These are phyloP conservation scores for Coptotermes formosanus DNA, from an alignment of 1,140 invertebrate species.

Conservation along the genomic window DNA sequence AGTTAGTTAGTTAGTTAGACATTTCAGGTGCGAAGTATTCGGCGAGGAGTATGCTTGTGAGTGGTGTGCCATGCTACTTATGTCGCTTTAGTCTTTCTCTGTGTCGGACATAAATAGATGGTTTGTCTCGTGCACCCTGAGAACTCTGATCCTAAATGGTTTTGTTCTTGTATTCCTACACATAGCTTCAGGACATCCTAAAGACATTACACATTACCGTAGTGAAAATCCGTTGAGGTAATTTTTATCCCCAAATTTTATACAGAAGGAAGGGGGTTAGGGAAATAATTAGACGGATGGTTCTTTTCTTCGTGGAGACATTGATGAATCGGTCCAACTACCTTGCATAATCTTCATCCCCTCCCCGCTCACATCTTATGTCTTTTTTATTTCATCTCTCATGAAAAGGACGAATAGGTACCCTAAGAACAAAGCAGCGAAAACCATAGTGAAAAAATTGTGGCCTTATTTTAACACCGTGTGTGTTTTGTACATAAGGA, in stretches of 20 bases:
- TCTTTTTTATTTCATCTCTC: slow-evolving; percentile 4
- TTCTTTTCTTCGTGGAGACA: neutral
- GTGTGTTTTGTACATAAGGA: neutral
- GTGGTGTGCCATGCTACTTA: neutral
- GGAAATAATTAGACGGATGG: slow-evolving; percentile 13
- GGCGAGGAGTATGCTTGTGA: too few relatives aligned
- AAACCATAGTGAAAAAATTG: neutral
- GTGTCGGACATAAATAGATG: neutral
- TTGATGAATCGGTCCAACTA: slow-evolving; percentile 15
- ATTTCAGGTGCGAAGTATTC: too few relatives aligned
- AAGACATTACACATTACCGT: slow-evolving; percentile 12
- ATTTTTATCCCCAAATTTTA: slow-evolving; percentile 13
- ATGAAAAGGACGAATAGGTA: neutral
- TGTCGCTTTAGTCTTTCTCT: neutral
- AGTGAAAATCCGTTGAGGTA: slow-evolving; percentile 15
- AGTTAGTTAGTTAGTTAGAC: too few relatives aligned
- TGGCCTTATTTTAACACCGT: neutral
- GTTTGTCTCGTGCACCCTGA: slow-evolving; percentile 13
- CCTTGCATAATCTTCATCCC: neutral
- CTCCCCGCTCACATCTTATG: neutral
- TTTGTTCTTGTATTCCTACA: slow-evolving; percentile 12
- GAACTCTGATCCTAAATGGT: neutral
- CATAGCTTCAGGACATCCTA: neutral
- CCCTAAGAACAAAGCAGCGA: neutral
- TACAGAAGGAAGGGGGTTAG: slow-evolving; percentile 1